Base-by-base conservation (phyloP, 1,140 invertebrate genomes). In the Drosophila parvula region DNA sequence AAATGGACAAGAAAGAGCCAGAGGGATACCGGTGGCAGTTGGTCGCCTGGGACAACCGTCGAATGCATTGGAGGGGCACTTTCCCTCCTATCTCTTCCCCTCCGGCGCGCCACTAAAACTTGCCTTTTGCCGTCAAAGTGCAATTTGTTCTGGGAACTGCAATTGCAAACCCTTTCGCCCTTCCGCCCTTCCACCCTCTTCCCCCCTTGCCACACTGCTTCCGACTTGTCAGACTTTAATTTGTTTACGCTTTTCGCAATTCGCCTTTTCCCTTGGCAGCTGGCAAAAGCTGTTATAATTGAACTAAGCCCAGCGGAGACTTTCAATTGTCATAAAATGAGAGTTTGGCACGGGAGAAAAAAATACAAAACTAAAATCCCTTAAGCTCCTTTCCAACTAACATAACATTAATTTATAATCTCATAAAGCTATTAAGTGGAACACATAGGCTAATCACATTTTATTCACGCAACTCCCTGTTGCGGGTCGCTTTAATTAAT, bases 41-140 rank as follows among this genome's bases (percentile, higher is more conserved):
- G 79, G 83, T 86, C 82, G 64, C 82, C 80, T 50, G 80, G 80
- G 84, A 89, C 79, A 78, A 86, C 82, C 79, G 83, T 77, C 71
- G 69, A 86, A 77, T 79, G 74, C 82, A 83, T 76, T 82, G 62
- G 83, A 74, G 61, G 51, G 51, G 64, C 64, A 78, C 65, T 80
- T 84, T 65, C 53, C 32, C 55, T 22, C 22, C 45, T 57, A 28
- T 61, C 34, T 56, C 57, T 28, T 32, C 27, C 63, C 79, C 79
- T 36, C 50, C 41, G 27, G 27, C 16, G 44, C 11, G 57, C 63
- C 75, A 79, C 79, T 79, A 82, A 88, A 78, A 88, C 75, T 86
- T 88, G 79, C 83, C 76, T 77, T 84, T 77, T 77, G 64, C 71
- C 81, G 83, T 86, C 83, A 88, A 86, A 86, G 83, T 86, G 83